These are phyloP conservation scores for Drosophila paranaensis DNA, from an alignment of 2,888 invertebrate genomes.

Conservation along the genomic window DNA sequence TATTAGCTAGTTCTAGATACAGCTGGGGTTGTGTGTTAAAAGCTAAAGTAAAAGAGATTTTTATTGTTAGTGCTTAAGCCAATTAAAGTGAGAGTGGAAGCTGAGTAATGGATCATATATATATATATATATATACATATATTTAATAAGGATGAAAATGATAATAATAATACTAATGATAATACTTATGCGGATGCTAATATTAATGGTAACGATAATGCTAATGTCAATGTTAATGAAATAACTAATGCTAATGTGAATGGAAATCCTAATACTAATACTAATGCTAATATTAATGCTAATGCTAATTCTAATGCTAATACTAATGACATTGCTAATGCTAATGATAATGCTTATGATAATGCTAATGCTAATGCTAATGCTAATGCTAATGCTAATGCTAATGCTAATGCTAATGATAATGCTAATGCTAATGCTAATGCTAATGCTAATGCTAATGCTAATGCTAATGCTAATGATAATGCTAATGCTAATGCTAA, in stretches of 20 bases:
- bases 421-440: background rate
- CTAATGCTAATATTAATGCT: background rate
- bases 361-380: background rate
- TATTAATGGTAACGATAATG: background rate
- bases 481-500: background rate
- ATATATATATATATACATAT: no score
- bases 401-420: background rate
- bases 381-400: background rate
- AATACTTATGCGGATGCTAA: background rate
- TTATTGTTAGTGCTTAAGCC: background rate
- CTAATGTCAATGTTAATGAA: background rate
- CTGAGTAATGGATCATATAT: background rate
- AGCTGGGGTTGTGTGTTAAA: background rate
- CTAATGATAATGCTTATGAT: background rate
- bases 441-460: background rate
- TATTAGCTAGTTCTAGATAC: constrained; percentile 12
- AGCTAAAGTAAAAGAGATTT: background rate
- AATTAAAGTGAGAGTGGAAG: background rate
- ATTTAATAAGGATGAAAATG: background rate
- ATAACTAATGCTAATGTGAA: background rate
- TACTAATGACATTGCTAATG: background rate
- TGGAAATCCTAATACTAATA: background rate
- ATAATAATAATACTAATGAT: background rate
- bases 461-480: background rate
- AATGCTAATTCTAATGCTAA: background rate